Evolutionary conservation across 1,140 invertebrate species (phyloP).

Genomic region (Aphelinus atriplicis): DNA sequence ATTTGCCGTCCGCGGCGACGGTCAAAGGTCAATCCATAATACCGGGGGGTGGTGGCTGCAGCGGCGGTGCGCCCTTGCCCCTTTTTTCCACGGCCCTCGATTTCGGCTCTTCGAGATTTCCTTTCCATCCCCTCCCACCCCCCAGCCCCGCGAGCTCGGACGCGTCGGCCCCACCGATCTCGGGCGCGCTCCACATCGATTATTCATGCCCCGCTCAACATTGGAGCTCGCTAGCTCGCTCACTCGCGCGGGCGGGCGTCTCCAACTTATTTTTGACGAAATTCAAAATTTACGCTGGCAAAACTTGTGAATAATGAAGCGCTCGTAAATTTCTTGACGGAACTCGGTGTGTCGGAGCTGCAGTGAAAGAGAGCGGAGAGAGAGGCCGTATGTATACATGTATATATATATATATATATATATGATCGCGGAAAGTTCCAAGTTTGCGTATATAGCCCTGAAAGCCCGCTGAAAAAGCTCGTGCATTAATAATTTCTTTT

Average conservation of each 20-base stretch:
- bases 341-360: background rate
- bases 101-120: too few relatives aligned
- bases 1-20: conserved; percentile 53
- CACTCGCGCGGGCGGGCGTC: background rate
- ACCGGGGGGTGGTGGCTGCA: too few relatives aligned
- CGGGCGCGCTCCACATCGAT: background rate
- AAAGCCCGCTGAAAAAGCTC: background rate
- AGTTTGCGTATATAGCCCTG: background rate
- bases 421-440: conserved; percentile 9
- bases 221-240: too few relatives aligned
- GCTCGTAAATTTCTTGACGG: conserved; percentile 13
- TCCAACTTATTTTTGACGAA: conserved; percentile 12
- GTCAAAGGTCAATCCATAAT: conserved; percentile 55
- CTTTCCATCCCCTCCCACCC: too few relatives aligned
- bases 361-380: background rate
- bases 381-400: conserved; percentile 2
- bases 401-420: conserved; percentile 1
- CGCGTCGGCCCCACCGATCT: too few relatives aligned
- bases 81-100: too few relatives aligned
- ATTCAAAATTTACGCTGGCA: conserved; percentile 1
- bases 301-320: background rate
- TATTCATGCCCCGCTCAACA: background rate
- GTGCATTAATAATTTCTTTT: conserved; percentile 16
- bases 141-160: too few relatives aligned
- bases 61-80: too few relatives aligned